These are phyloP conservation scores for Sterrhoptilus dennistouni DNA, from an alignment of 2,113 vertebrate genomes.

Conservation along the genomic window DNA sequence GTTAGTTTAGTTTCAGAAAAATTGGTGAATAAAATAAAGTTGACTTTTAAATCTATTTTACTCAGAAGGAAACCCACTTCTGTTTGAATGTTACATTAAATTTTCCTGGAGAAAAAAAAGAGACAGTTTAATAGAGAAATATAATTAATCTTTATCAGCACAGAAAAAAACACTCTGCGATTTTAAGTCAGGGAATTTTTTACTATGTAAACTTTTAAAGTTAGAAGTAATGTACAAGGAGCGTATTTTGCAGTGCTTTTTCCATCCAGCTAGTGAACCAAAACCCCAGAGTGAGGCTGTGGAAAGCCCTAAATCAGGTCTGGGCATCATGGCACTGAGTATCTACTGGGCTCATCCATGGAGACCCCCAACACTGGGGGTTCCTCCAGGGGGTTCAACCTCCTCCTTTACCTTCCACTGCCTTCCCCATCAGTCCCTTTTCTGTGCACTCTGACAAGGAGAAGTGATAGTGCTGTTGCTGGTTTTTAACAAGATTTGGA, in stretches of 20 bases:
- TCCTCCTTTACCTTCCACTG: not conserved
- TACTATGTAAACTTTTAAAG: not conserved
- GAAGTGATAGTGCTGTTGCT: constrained; percentile 25
- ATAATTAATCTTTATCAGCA: not conserved
- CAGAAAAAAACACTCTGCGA: not conserved
- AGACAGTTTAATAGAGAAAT: not conserved
- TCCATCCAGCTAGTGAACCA: not conserved
- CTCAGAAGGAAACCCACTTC: not conserved
- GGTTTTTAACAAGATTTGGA: constrained; percentile 50
- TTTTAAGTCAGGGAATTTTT: not conserved
- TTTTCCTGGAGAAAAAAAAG: not conserved
- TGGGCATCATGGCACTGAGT: rapidly evolving
- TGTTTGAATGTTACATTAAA: not conserved
- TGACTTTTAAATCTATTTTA: not conserved
- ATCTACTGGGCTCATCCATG: not conserved
- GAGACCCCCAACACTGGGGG: not conserved
- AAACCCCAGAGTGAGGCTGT: not conserved
- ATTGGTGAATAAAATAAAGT: not conserved
- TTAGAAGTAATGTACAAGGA: rapidly evolving
- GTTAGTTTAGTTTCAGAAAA: not conserved
- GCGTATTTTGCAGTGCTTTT: not conserved
- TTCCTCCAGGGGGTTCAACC: not conserved
- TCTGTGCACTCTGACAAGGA: not conserved
- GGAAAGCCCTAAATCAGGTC: not conserved
- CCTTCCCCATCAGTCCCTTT: not conserved